Evolutionary conservation across 2,888 invertebrate genomes (phyloP), one percentile per base, ranked within the genome.

Genomic region (Torymus auratus): DNA sequence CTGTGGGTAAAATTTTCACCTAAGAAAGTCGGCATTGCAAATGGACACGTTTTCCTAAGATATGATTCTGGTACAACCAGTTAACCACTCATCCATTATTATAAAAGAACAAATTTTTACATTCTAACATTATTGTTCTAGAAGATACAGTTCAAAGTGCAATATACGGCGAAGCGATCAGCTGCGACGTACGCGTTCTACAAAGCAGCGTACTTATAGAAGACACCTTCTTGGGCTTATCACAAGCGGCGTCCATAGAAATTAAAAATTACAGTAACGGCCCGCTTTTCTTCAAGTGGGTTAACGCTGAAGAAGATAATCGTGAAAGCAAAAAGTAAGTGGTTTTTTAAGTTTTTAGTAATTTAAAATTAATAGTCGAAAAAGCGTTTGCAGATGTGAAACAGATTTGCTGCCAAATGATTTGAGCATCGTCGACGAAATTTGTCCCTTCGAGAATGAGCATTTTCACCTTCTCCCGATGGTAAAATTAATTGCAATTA

Each of bases 191-290:
- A 67, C 88, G 91, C 74, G 85, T 94, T 14, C 92, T 93, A 76
- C 92, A 92, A 77, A 87, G 91, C 60, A 89, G 90, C 0, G 88
- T 94, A 1, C 86, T 91, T 82, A 93, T 95, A 85, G 89, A 91
- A 3, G 93, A 94, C 65, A 94, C 94, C 0, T 94, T 91, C 84
- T 92, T 94, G 75, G 93, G 93, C 4, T 91, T 94, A 89, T 91
- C 92, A 68, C 91, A 92, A 14, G 92, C 93, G 76, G 91, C 91
- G 83, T 90, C 88, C 0, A 87, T 94, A 23, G 92, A 92, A 83
- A 91, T 94, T 67, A 88, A 88, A 15, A 94, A 94, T 86, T 92
- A 92, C 81, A 94, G 94, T 14, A 88, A 92, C 50, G 92, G 93
- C 83, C 60, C 91, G 5, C 89, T 94, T 1, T 91, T 92, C 0